Percentiles rank a stretch among this genome's conserved stretches.
These are phyloP conservation scores for Peromyscus eremicus DNA, from an alignment of 2,797 vertebrate species.

Conservation along the genomic window DNA sequence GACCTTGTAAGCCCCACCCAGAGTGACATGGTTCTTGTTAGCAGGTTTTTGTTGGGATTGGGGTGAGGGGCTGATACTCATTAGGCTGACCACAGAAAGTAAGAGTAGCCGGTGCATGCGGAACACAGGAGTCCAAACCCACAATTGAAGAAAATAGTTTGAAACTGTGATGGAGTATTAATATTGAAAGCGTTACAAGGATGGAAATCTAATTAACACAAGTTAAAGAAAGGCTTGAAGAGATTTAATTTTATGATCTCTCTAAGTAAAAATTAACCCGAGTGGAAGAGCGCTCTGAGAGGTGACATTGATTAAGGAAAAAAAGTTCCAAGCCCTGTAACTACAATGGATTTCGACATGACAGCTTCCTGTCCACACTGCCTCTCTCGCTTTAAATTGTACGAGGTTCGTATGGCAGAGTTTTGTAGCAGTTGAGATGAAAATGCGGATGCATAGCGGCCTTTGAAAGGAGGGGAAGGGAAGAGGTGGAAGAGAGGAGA, in stretches of 20 bases:
- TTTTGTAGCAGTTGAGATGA: conserved; percentile 88
- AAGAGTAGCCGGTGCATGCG: conserved; percentile 61
- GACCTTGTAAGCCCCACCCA: conserved; percentile 57
- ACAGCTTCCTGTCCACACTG: conserved; percentile 81
- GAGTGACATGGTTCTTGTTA: conserved; percentile 67
- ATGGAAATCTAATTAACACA: conserved; percentile 81
- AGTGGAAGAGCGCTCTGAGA: conserved; percentile 84
- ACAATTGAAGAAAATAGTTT: conserved; percentile 76
- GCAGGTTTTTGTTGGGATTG: conserved; percentile 46
- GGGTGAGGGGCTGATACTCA: conserved; percentile 53
- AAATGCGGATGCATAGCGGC: conserved; percentile 80
- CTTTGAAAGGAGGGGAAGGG: conserved; percentile 76
- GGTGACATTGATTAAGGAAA: conserved; percentile 86
- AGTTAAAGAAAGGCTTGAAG: conserved; percentile 74
- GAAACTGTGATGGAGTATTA: conserved; percentile 70
- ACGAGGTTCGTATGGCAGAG: conserved; percentile 86
- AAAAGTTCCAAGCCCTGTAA: conserved; percentile 86
- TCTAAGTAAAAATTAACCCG: conserved; percentile 88
- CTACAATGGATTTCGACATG: conserved; percentile 86
- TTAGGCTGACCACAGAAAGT: conserved; percentile 43
- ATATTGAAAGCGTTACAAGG: conserved; percentile 77
- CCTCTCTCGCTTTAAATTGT: conserved; percentile 87
- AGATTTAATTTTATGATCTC: conserved; percentile 83
- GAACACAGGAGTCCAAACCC: conserved; percentile 55
- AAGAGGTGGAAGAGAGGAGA: conserved; percentile 82